Percentiles rank a stretch among this genome's conserved stretches.
Evolutionary conservation across 37 sponge, comb jelly and placozoan species (phyloP).

Genomic region (Agelas oroides): DNA sequence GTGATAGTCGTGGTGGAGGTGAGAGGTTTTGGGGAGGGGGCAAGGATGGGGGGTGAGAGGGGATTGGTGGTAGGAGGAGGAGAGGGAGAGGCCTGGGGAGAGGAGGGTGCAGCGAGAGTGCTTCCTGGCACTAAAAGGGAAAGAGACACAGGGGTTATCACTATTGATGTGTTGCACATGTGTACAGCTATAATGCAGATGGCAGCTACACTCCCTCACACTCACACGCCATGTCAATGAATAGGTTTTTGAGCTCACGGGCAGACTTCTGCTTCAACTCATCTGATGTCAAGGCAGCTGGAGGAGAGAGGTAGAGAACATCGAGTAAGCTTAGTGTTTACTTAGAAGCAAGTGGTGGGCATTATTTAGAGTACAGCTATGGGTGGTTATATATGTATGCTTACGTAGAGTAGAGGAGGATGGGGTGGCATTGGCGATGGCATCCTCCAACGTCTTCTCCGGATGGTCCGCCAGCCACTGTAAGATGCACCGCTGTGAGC

Average conservation of each 20-base stretch:
- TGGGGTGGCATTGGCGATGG: not conserved
- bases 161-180: too few species aligned
- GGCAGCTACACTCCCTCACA: not conserved
- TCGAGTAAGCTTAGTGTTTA: too few species aligned
- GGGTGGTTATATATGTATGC: too few species aligned
- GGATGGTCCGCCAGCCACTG: constrained; percentile 45
- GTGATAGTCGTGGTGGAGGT: constrained; percentile 1
- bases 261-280: not conserved
- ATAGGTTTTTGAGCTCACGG: constrained; percentile 52
- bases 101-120: not conserved
- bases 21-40: not conserved
- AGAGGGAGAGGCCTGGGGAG: not conserved
- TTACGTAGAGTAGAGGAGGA: too few species aligned
- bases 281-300: not conserved
- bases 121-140: not conserved
- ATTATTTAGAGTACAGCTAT: too few species aligned
- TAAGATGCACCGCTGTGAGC: constrained; percentile 58
- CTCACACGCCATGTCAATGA: constrained; percentile 67
- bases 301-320: not conserved
- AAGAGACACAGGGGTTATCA: too few species aligned
- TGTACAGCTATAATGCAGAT: not conserved
- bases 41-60: not conserved
- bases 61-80: not conserved
- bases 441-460: constrained; percentile 23
- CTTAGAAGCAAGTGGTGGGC: not conserved